Evolutionary conservation across 2,888 invertebrate species (phyloP), one percentile per base, ranked within the genome.

Genomic region (Caenorhabditis plicata): DNA sequence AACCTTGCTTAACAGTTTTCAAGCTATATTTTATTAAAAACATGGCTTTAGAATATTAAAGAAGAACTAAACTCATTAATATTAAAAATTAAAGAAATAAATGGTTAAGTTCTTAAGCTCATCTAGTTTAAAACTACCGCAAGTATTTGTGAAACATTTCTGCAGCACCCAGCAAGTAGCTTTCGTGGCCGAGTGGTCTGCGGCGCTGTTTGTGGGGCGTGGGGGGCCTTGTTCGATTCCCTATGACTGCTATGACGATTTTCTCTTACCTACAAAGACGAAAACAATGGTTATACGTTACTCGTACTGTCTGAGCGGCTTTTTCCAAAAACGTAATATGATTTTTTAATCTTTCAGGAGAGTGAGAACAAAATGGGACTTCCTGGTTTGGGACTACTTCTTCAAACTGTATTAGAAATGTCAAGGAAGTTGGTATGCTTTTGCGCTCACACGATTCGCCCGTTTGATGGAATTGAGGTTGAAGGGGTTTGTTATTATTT

Each of bases 281-380:
- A 52, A 42, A 19, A 51, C 54, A 51, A 61, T 61, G 61, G 61
- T 55, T 61, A 51, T 26, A 54, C 45, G 60, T 48, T 61, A 61
- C 61, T 61, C 61, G 61, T 61, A 61, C 61, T 61, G 61, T 61
- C 61, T 61, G 61, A 61, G 61, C 61, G 55, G 61, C 44, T 51
- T 61, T 54, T 45, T 15, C n/a, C n/a, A n/a, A n/a, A n/a, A n/a
- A n/a, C n/a, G n/a, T 46, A 17, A 23, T 35, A 31, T 2, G 22
- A n/a, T n/a, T n/a, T n/a, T n/a, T n/a, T n/a, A n/a, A 13, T 41
- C 23, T 52, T 74, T 23, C 42, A 79, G 75, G 68, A 74, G 49
- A 44, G 58, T 15, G 58, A 57, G 13, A 81, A 81, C 58, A 81
- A 81, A 46, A 81, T 81, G 81, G 68, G 68, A 11, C 46, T 81